These are phyloP conservation scores for Anticlea derivata DNA, from an alignment of 2,888 invertebrate genomes.

Conservation along the genomic window DNA sequence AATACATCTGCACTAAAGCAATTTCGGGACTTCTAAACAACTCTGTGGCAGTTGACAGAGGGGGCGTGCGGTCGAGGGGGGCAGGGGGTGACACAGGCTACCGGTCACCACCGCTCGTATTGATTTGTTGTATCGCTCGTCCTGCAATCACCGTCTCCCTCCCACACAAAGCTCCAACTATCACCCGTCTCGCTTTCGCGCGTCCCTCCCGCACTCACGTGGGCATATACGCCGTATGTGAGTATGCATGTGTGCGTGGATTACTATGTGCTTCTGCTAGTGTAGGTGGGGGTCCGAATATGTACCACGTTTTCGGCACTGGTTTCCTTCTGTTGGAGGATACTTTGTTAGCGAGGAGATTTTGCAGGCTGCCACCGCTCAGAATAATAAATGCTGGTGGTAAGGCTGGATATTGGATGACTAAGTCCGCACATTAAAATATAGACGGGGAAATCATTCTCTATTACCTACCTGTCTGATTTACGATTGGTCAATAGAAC, in stretches of 20 bases:
- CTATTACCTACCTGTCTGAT: too few relatives aligned
- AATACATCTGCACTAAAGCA: constrained; percentile 50
- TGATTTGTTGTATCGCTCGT: constrained; percentile 85
- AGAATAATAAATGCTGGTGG: constrained; percentile 5
- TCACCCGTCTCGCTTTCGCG: constrained; percentile 45
- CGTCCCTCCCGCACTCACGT: constrained; percentile 71
- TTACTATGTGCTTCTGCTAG: constrained; percentile 58
- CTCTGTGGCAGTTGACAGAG: constrained; percentile 79
- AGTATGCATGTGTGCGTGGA: constrained; percentile 50
- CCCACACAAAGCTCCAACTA: constrained; percentile 47
- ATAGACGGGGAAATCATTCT: not conserved
- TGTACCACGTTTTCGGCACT: constrained; percentile 70
- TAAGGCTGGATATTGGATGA: constrained; percentile 7
- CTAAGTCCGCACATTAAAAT: constrained; percentile 5
- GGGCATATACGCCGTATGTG: constrained; percentile 69
- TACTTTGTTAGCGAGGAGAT: constrained; percentile 34
- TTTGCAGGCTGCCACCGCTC: constrained; percentile 14
- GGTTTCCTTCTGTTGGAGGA: constrained; percentile 50
- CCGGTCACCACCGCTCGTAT: constrained; percentile 85
- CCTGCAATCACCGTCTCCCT: constrained; percentile 78
- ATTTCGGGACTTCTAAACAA: constrained; percentile 63
- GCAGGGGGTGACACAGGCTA: constrained; percentile 80
- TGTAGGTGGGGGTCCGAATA: constrained; percentile 79
- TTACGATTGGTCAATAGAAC: too few relatives aligned
- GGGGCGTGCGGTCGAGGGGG: constrained; percentile 75